Conservation (phyloP, 2,888 invertebrate genomes). For the Bombylius discolor region DNA sequence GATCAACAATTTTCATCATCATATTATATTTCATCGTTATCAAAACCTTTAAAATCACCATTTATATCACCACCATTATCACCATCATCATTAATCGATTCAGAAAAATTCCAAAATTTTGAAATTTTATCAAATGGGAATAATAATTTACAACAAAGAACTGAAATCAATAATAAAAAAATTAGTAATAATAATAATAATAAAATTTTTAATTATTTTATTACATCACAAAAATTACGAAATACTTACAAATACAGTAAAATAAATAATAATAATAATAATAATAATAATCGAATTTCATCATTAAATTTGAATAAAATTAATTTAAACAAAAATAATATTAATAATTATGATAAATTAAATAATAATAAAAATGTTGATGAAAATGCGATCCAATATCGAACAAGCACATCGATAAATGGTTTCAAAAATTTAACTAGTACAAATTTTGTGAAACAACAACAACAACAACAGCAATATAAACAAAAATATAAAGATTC, state of each 20-base stretch:
- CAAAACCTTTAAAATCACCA: too few relatives aligned
- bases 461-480: neutral
- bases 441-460: constrained; percentile 1
- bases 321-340: too few relatives aligned
- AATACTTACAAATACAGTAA: neutral
- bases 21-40: too few relatives aligned
- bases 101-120: too few relatives aligned
- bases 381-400: neutral
- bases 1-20: too few relatives aligned
- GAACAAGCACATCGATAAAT: constrained; percentile 5
- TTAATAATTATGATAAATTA: too few relatives aligned
- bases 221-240: neutral
- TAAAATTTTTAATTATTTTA: neutral
- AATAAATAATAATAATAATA: neutral
- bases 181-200: too few relatives aligned
- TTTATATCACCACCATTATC: neutral
- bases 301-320: neutral
- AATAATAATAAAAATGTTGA: neutral
- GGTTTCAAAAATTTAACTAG: constrained; percentile 7
- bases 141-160: neutral
- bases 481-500: neutral
- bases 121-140: neutral
- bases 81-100: neutral
- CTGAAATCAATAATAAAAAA: neutral
- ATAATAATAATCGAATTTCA: neutral